A percentile compares a stretch with the other conserved stretches of the same genome.
phyloP scores from a whole-genome alignment of 2,888 invertebrate genomes.

The Phyllotreta striolata region DNA sequence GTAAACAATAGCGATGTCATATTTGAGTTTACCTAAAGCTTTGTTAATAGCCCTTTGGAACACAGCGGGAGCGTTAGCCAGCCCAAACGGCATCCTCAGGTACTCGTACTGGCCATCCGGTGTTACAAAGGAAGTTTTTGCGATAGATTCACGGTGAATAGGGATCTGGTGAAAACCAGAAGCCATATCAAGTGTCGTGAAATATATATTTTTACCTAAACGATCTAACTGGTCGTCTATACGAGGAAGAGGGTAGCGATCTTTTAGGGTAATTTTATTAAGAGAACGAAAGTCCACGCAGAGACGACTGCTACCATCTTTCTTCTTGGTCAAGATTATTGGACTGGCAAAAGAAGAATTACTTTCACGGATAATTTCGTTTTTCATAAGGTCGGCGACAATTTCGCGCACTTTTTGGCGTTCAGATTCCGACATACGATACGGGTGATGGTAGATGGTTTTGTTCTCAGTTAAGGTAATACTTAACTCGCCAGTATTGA shows the following conservation, averaged over 20 bases:
- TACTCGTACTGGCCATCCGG: constrained; percentile 31
- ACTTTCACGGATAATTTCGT: constrained; percentile 43
- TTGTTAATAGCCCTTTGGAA: constrained; percentile 26
- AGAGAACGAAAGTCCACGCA: constrained; percentile 50
- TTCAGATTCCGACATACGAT: constrained; percentile 46
- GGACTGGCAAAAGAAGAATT: constrained; percentile 45
- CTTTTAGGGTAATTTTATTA: constrained; percentile 51
- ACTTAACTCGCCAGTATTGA: too few species aligned
- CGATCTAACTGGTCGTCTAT: constrained; percentile 51
- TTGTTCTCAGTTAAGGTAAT: constrained; percentile 21
- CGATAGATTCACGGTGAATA: constrained; percentile 39
- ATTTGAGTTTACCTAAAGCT: constrained; percentile 26
- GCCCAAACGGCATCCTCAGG: constrained; percentile 32
- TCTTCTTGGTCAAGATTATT: constrained; percentile 38
- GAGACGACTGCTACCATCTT: constrained; percentile 44
- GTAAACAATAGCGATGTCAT: constrained; percentile 26
- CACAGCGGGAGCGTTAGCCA: constrained; percentile 28
- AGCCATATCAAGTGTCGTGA: constrained; percentile 51
- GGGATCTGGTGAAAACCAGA: constrained; percentile 53
- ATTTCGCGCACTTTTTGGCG: constrained; percentile 40
- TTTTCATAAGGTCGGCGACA: constrained; percentile 36
- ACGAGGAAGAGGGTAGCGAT: constrained; percentile 51
- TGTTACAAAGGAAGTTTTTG: constrained; percentile 25
- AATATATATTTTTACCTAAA: constrained; percentile 47
- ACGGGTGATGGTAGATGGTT: constrained; percentile 38